Evolutionary conservation across 1,140 invertebrate species (phyloP).

Genomic region (Drosophila malerkotliana): DNA sequence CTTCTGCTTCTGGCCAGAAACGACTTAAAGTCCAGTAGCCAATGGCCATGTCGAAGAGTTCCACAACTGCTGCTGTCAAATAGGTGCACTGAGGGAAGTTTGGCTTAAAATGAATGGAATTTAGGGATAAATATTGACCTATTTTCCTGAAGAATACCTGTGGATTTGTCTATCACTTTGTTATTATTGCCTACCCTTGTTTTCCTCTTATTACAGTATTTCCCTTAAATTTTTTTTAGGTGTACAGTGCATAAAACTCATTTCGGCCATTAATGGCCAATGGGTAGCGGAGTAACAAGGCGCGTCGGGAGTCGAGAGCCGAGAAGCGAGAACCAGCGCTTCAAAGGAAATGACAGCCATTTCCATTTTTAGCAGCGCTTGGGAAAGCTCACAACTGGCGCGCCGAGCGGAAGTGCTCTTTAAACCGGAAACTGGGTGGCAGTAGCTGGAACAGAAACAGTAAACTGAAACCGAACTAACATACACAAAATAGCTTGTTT

Average conservation of each 20-base stretch:
- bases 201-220: neutral
- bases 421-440: conserved; percentile 37
- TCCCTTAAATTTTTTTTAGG: neutral
- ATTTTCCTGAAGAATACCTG: too few relatives aligned
- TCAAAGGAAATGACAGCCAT: conserved; percentile 70
- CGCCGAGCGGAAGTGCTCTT: conserved; percentile 38
- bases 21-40: conserved; percentile 16
- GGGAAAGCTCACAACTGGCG: conserved; percentile 73
- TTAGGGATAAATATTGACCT: too few relatives aligned
- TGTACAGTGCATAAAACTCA: conserved; percentile 57
- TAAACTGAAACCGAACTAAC: conserved; percentile 25
- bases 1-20: conserved; percentile 2
- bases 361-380: conserved; percentile 59
- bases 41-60: conserved; percentile 40
- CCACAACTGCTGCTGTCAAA: conserved; percentile 25
- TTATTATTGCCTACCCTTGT: neutral
- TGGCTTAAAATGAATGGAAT: too few relatives aligned
- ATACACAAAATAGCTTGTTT: conserved; percentile 70
- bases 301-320: conserved; percentile 4
- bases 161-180: too few relatives aligned
- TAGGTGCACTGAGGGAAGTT: neutral
- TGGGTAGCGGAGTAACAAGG: conserved; percentile 28
- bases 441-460: neutral
- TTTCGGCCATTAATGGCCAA: conserved; percentile 57
- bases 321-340: conserved; percentile 19